Evolutionary conservation across 2,888 invertebrate genomes (phyloP), one percentile per base, ranked within the genome.

Genomic region (Coecobrya sp.): DNA sequence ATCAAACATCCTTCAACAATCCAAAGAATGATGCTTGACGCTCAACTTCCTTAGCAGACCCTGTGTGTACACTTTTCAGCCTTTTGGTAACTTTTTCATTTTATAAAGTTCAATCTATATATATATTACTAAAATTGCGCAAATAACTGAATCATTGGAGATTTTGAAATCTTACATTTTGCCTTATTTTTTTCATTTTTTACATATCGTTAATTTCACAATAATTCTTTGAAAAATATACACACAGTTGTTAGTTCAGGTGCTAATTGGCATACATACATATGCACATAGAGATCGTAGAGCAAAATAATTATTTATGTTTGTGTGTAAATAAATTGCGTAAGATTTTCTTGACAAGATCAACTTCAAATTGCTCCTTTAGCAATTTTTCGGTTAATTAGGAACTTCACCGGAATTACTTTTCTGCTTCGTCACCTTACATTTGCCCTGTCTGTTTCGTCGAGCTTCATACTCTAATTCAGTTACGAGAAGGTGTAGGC

Each of bases 371-470:
- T 81, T 52, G 52, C 27, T n/a, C 52, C 81, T 81, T 55, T 36
- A 55, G 27, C 81, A 81, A 55, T 81, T 81, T 81, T 55, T 76
- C 49, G 76, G 81, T 81, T 81, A 81, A 81, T 81, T 81, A 81
- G 55, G 81, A 59, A 81, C 52, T 81, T 81, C 81, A 55, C 81
- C 81, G 81, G 81, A 81, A 81, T 81, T 59, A 59, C 55, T 81
- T 81, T 81, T 81, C 81, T 81, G 81, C 81, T 81, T 81, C 81
- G 81, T 81, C 81, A 59, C 81, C 36, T 81, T 55, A 59, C 81
- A 81, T 81, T 81, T 81, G 81, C 81, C 55, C 16, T 59, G 76
- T 76, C 59, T 81, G 81, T 55, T 59, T 59, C 81, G 59, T 81
- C 30, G 59, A 81, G 81, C 55, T 81, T 81, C 81, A 81, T 59